Conservation (phyloP, 2,888 invertebrate genomes). For the Gastracanthus pulcherrimus region DNA sequence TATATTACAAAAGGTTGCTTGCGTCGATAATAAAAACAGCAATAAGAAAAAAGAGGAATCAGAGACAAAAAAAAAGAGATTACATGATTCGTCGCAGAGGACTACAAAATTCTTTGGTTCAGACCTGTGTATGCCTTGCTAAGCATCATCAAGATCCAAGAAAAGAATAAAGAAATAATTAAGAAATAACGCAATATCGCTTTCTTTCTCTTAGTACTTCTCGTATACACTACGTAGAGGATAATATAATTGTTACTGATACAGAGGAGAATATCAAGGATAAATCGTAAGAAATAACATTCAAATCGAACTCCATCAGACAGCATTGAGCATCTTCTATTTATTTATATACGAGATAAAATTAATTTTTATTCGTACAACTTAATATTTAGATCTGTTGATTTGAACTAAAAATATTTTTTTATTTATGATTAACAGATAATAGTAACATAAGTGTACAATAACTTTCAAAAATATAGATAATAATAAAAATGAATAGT, state of each 20-base stretch:
- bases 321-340: slow-evolving; percentile 37
- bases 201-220: slow-evolving; percentile 33
- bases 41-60: slow-evolving; percentile 49
- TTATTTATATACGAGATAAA: background rate
- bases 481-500: too few relatives aligned
- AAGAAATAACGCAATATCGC: slow-evolving; percentile 35
- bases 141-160: slow-evolving; percentile 40
- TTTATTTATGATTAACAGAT: too few relatives aligned
- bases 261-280: slow-evolving; percentile 64
- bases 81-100: slow-evolving; percentile 41
- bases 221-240: slow-evolving; percentile 37
- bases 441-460: too few relatives aligned
- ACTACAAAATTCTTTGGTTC: slow-evolving; percentile 72
- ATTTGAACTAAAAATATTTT: too few relatives aligned
- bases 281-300: slow-evolving; percentile 20
- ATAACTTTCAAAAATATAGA: too few relatives aligned
- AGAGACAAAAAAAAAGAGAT: slow-evolving; percentile 30
- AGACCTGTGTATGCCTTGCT: slow-evolving; percentile 63
- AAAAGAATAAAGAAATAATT: slow-evolving; percentile 50
- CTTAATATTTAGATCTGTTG: background rate
- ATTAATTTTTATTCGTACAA: background rate
- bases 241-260: slow-evolving; percentile 55
- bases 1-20: slow-evolving; percentile 48
- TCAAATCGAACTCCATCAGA: background rate
- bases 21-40: slow-evolving; percentile 40